Conservation (phyloP, 2,113 vertebrate genomes). For the Phasianus colchicus region DNA sequence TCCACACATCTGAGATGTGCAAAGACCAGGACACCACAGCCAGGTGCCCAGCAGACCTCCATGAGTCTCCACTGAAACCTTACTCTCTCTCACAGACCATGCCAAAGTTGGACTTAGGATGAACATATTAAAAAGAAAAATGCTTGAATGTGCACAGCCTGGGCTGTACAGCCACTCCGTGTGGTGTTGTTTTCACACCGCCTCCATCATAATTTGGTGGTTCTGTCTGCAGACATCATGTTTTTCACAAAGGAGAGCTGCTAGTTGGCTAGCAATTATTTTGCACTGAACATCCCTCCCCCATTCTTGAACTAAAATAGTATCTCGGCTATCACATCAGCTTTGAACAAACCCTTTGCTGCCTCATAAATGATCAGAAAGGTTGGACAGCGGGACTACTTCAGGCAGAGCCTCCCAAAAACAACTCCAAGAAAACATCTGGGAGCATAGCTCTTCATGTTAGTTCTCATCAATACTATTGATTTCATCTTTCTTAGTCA, state of each 20-base stretch:
- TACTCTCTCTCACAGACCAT: neutral
- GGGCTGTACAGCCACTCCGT: neutral
- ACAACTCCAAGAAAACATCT: neutral
- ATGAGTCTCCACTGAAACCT: rapidly evolving
- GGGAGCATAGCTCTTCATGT: neutral
- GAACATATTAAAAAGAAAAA: neutral
- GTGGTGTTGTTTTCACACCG: neutral
- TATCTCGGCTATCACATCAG: neutral
- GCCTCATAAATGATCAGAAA: neutral
- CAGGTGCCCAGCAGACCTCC: neutral
- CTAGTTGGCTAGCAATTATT: neutral
- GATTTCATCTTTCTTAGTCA: neutral
- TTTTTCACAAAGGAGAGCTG: neutral
- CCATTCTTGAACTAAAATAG: neutral
- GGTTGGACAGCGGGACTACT: neutral
- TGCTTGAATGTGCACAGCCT: neutral
- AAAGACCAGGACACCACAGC: neutral
- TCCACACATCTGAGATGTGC: neutral
- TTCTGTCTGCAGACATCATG: neutral
- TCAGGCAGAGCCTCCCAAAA: neutral
- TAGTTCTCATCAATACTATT: neutral
- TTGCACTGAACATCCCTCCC: neutral
- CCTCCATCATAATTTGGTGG: neutral
- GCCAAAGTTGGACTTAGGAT: neutral
- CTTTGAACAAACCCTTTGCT: neutral